phyloP scores from a whole-genome alignment of 2,113 vertebrate species.

The Petrocephalus microphthalmus region DNA sequence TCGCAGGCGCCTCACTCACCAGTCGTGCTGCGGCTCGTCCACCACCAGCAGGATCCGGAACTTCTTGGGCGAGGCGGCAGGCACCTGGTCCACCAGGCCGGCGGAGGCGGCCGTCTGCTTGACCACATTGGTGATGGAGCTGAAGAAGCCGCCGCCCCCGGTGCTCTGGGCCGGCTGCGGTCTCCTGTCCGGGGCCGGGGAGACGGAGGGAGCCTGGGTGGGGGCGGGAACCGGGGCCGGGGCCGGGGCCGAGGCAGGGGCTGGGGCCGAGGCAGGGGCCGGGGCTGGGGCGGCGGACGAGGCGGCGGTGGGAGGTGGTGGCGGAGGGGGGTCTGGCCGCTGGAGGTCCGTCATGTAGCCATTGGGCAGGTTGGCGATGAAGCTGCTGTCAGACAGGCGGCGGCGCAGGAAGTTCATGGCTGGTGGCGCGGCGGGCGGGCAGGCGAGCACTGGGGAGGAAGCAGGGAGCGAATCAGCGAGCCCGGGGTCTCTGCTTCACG shows the following conservation, averaged over 20 bases:
- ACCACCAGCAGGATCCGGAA: conserved; percentile 89
- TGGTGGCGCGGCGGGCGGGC: conserved; percentile 37
- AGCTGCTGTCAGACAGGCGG: conserved; percentile 93
- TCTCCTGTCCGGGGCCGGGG: conserved; percentile 50
- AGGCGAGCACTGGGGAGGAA: background rate
- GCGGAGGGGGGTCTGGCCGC: conserved; percentile 61
- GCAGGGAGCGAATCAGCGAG: background rate
- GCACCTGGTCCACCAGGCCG: conserved; percentile 73
- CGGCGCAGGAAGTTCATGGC: conserved; percentile 94
- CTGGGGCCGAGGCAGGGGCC: conserved; percentile 31
- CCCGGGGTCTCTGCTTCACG: background rate
- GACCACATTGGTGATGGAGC: conserved; percentile 87
- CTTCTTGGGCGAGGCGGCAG: conserved; percentile 60
- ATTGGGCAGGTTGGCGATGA: conserved; percentile 93
- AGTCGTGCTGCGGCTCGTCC: conserved; percentile 86
- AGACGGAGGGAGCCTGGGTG: conserved; percentile 52
- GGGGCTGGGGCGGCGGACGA: background rate
- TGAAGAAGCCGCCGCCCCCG: conserved; percentile 74
- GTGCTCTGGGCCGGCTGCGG: conserved; percentile 45
- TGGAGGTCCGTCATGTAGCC: conserved; percentile 95
- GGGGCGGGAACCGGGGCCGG: conserved; percentile 28
- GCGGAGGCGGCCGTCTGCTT: conserved; percentile 84
- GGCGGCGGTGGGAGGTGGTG: conserved; percentile 48
- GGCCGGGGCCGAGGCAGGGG: conserved; percentile 44
- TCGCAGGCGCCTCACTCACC: conserved; percentile 59